Base-by-base conservation (phyloP, 2,113 vertebrate genomes). In the Prietella phreatophila region DNA sequence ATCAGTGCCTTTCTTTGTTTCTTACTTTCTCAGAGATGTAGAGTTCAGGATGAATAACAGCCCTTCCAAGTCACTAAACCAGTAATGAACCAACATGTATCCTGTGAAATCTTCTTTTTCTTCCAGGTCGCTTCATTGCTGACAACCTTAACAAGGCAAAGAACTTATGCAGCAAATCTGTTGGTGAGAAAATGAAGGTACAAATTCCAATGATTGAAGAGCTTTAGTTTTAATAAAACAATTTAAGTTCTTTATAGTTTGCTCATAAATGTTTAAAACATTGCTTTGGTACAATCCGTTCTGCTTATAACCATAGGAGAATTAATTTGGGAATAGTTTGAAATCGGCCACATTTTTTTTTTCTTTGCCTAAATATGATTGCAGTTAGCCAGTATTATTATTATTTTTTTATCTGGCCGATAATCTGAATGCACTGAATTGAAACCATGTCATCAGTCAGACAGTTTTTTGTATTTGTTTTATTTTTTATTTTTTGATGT, bases 101-200 rank as follows among this genome's bases (percentile, higher is more conserved):
- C 3, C 39, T 50, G 19, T 60, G 47, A 1, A 56, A 71, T 63
- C 27, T 17, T 50, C 1, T 60, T 83, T 33, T 91, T 60, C 27
- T 91, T 88, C 91, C 86, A 99, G 98, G 98, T 93, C 96, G 98
- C 91, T 99, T 99, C 93, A 97, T 93, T 56, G 96, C 97, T 0
- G 98, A 99, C 93, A 97, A 98, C 93, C 94, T 99, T 90, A 99
- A 99, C 95, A 99, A 99, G 88, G 93, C 96, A 65, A 99, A 99
- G 94, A 99, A 99, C 90, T 92, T 99, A 3, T 99, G 98, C 95
- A 99, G 98, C 96, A 99, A 96, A 94, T 97, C 96, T 25, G 98
- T 99, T 0, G 98, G 98, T 5, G 98, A 99, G 89, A 99, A 99
- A 93, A 99, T 99, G 97, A 99, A 99, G 97, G 98, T 99, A 95